Percentiles rank a stretch among this genome's conserved stretches.
Evolutionary conservation across 2,797 vertebrate species (phyloP).

Genomic region (Anomalospiza imberbis): DNA sequence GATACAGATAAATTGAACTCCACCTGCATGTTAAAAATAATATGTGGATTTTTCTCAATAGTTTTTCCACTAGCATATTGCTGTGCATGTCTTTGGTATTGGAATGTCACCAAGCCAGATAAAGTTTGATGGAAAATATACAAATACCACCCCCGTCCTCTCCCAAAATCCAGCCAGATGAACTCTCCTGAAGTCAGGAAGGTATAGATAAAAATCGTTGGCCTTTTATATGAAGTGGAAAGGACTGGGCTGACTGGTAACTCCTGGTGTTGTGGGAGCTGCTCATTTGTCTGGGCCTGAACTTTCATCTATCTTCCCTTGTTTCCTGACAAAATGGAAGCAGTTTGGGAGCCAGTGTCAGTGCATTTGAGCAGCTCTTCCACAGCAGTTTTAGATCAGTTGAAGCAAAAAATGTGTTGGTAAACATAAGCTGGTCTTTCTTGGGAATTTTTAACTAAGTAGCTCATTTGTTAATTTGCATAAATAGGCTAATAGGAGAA

Average conservation of each 20-base stretch:
- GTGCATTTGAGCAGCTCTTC: neutral
- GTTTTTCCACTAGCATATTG: neutral
- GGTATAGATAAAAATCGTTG: neutral
- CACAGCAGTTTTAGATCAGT: neutral
- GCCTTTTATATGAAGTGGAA: neutral
- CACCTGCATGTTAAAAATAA: neutral
- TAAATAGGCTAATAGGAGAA: neutral
- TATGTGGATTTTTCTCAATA: neutral
- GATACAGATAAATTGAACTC: neutral
- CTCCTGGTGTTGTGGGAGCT: neutral
- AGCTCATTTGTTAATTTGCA: neutral
- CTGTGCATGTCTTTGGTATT: neutral
- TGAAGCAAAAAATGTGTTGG: neutral
- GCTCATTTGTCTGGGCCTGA: neutral
- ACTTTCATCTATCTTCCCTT: neutral
- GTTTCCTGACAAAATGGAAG: neutral
- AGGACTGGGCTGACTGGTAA: neutral
- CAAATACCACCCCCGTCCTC: fast-evolving
- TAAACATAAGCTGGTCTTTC: neutral
- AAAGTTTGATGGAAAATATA: neutral
- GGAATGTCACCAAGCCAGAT: neutral
- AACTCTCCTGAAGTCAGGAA: neutral
- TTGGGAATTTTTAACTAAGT: neutral
- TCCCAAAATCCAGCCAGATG: neutral
- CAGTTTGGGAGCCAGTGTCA: neutral